Percentiles rank a stretch among this genome's conserved stretches.
phyloP scores from a whole-genome alignment of 1,140 invertebrate genomes.

The Dolichoris vasculosae region DNA sequence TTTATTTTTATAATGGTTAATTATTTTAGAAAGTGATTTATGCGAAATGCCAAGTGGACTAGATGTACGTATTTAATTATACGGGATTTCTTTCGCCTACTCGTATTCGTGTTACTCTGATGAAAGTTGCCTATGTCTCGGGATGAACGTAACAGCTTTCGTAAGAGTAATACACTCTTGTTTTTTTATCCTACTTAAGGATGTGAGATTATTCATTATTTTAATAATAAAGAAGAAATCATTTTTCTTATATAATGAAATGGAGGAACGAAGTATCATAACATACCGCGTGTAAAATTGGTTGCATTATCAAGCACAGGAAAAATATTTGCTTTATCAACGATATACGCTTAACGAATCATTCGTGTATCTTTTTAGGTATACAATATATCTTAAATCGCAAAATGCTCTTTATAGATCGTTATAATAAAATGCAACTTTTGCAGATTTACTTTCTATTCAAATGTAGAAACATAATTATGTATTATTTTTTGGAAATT shows the following conservation, averaged over 20 bases:
- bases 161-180: background rate
- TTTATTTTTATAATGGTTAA: slow-evolving; percentile 12
- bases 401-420: too few relatives aligned
- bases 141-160: slow-evolving; percentile 11
- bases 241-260: too few relatives aligned
- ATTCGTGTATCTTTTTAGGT: too few relatives aligned
- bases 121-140: background rate
- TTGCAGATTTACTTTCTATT: too few relatives aligned
- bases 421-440: too few relatives aligned
- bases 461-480: too few relatives aligned
- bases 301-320: background rate
- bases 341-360: too few relatives aligned
- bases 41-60: background rate
- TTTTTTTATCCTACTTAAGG: background rate
- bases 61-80: slow-evolving; percentile 22
- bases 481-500: background rate
- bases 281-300: background rate
- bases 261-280: too few relatives aligned
- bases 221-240: background rate
- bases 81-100: background rate
- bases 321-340: background rate
- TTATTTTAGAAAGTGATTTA: slow-evolving; percentile 50
- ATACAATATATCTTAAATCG: too few relatives aligned
- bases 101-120: background rate
- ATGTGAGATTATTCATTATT: background rate